A percentile compares a stretch with the other conserved stretches of the same genome.
phyloP scores from a whole-genome alignment of 1,140 invertebrate species.

The fruit fly (Drosophila melanogaster) region DNA sequence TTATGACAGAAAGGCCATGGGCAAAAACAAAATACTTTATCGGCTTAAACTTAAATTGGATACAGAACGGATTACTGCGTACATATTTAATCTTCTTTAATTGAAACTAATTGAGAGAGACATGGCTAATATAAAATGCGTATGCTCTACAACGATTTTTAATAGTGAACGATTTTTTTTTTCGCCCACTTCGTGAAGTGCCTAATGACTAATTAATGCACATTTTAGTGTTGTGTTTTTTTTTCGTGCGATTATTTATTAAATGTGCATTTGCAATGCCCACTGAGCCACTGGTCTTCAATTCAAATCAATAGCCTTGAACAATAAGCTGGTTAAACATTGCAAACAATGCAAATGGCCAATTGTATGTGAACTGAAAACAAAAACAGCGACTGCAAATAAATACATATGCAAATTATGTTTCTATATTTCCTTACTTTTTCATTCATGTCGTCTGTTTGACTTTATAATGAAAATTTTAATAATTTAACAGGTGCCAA shows the following conservation, averaged over 20 bases:
- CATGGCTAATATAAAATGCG: constrained; percentile 47
- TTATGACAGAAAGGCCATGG: constrained; percentile 27
- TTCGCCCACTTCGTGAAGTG: constrained; percentile 54
- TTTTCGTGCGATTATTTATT: constrained; percentile 50
- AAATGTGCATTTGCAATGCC: constrained; percentile 13
- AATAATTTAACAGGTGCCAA: constrained; percentile 58
- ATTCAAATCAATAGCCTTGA: constrained; percentile 52
- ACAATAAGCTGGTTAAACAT: constrained; percentile 67
- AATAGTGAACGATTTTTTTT: constrained; percentile 14
- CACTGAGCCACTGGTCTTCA: constrained; percentile 7
- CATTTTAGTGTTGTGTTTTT: constrained; percentile 66
- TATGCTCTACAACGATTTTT: constrained; percentile 19
- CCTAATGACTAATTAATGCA: constrained; percentile 66
- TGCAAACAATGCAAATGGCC: constrained; percentile 42
- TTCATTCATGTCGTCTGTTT: constrained; percentile 49
- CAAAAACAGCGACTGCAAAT: constrained; percentile 23
- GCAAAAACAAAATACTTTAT: constrained; percentile 26
- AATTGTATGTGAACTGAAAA: constrained; percentile 27
- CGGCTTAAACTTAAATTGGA: constrained; percentile 37
- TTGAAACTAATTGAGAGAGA: constrained; percentile 60
- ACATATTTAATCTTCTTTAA: constrained; percentile 50
- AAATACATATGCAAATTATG: constrained; percentile 68
- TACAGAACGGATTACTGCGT: constrained; percentile 12
- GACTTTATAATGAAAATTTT: constrained; percentile 78
- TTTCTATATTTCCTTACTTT: constrained; percentile 26